A percentile compares a stretch with the other conserved stretches of the same genome.
phyloP scores from a whole-genome alignment of 2,888 invertebrate genomes.

The Mimachlamys varia region DNA sequence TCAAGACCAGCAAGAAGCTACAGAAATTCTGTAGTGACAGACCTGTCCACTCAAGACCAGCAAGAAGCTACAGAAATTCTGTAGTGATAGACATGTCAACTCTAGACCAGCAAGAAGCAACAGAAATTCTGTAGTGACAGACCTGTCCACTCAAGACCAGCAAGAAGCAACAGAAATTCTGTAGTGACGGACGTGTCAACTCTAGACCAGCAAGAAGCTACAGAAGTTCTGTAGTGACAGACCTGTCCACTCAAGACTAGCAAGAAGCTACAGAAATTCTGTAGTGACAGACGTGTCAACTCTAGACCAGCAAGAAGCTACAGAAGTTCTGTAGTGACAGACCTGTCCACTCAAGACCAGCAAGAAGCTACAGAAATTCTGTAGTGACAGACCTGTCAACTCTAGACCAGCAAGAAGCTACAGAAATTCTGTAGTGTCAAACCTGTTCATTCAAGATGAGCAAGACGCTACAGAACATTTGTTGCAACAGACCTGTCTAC shows the following conservation, averaged over 20 bases:
- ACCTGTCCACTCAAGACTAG: background rate
- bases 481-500: background rate
- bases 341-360: background rate
- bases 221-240: background rate
- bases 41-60: too few species aligned
- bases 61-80: too few species aligned
- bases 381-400: background rate
- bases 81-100: too few species aligned
- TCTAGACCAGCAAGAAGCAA: background rate
- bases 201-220: background rate
- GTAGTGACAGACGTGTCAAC: background rate
- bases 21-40: too few species aligned
- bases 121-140: too few species aligned
- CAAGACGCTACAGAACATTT: background rate
- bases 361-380: background rate
- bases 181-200: too few species aligned
- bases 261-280: background rate
- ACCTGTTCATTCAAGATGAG: background rate
- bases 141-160: too few species aligned
- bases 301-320: background rate
- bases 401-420: background rate
- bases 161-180: too few species aligned
- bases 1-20: too few species aligned
- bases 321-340: background rate
- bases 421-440: background rate